Evolutionary conservation across 2,888 invertebrate genomes (phyloP).

Genomic region (Tillus elongatus): DNA sequence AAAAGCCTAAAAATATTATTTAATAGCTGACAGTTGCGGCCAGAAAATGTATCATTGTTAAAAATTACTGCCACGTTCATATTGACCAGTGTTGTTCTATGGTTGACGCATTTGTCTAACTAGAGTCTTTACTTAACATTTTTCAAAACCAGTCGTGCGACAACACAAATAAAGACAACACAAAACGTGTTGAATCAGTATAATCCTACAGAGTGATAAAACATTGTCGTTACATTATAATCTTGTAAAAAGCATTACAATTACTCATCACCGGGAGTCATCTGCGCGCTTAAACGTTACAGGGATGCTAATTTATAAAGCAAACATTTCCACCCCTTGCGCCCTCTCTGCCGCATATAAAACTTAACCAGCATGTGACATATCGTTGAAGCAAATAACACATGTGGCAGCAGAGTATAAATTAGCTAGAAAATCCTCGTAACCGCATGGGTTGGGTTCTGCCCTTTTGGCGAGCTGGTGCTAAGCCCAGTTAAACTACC

Average conservation of each 20-base stretch:
- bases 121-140: too few relatives aligned
- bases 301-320: conserved; percentile 28
- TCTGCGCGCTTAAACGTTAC: conserved; percentile 15
- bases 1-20: too few relatives aligned
- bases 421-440: conserved; percentile 37
- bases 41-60: too few relatives aligned
- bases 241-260: conserved; percentile 20
- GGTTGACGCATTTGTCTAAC: too few relatives aligned
- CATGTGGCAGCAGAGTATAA: conserved; percentile 31
- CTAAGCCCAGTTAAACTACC: conserved; percentile 22
- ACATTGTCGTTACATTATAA: conserved; percentile 10
- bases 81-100: too few relatives aligned
- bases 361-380: conserved; percentile 29
- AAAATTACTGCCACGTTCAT: too few relatives aligned
- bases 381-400: conserved; percentile 30
- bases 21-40: too few relatives aligned
- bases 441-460: conserved; percentile 35
- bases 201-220: too few relatives aligned
- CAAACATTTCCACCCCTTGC: conserved; percentile 25
- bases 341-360: conserved; percentile 16
- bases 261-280: conserved; percentile 16
- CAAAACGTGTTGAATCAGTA: too few relatives aligned
- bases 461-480: too few relatives aligned
- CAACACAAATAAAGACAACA: too few relatives aligned
- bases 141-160: too few relatives aligned